Conservation (phyloP, 2,797 vertebrate genomes). For the Mormyrops attenuatus region DNA sequence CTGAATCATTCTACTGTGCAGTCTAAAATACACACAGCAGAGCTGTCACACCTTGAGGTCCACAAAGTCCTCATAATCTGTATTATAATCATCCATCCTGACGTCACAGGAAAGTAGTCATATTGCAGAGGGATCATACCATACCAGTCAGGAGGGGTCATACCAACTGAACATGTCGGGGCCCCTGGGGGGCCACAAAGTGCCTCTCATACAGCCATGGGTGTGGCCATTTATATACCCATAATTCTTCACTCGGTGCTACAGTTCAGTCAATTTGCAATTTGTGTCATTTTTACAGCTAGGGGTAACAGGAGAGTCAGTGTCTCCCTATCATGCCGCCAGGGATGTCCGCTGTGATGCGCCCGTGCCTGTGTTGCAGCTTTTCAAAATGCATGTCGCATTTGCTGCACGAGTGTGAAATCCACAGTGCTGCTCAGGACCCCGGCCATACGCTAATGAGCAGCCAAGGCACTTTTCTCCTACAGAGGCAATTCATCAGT, state of each 20-base stretch:
- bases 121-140: neutral
- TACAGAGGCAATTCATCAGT: constrained; percentile 31
- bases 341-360: neutral
- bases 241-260: neutral
- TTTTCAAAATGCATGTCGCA: neutral
- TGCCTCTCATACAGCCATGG: neutral
- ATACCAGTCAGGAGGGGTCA: neutral
- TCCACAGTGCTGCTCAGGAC: neutral
- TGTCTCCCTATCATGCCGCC: neutral
- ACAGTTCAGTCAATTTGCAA: neutral
- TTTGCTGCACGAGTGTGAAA: neutral
- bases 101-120: neutral
- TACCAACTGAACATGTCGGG: too few species aligned
- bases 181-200: neutral
- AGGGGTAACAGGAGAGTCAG: neutral
- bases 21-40: neutral
- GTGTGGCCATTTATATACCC: neutral
- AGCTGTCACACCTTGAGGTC: neutral
- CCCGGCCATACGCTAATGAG: neutral
- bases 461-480: neutral
- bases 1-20: neutral
- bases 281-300: neutral
- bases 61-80: neutral
- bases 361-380: neutral
- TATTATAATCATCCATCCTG: neutral